Conservation (phyloP, 2,797 vertebrate species). For the Cossypha caffra region DNA sequence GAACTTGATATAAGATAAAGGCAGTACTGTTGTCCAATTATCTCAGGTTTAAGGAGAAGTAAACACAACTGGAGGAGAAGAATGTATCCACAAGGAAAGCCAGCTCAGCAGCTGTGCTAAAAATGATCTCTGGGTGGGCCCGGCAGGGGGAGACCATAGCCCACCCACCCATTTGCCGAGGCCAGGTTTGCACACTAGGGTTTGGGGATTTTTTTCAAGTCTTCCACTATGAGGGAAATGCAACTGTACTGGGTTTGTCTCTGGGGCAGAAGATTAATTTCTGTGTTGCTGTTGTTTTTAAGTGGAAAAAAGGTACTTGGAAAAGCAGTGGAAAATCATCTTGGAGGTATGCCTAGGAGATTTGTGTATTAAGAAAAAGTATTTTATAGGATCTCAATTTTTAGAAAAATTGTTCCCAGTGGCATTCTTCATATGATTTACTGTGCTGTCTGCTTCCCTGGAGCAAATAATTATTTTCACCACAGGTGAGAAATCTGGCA, state of each 20-base stretch:
- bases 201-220: background rate
- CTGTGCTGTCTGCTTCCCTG: background rate
- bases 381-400: background rate
- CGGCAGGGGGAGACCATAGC: background rate
- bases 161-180: background rate
- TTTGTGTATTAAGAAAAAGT: accelerated
- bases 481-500: background rate
- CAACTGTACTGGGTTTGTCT: background rate
- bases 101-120: background rate
- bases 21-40: accelerated
- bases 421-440: background rate
- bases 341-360: background rate
- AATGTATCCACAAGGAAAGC: background rate
- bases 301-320: background rate
- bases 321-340: background rate
- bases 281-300: background rate
- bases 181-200: background rate
- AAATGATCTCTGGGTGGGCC: background rate
- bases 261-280: background rate
- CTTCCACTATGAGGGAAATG: background rate
- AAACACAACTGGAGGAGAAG: background rate
- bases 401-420: background rate
- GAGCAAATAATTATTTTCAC: background rate
- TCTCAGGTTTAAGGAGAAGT: background rate
- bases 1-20: background rate